Conservation (phyloP, 2,797 vertebrate genomes). For the Fundulus diaphanus region DNA sequence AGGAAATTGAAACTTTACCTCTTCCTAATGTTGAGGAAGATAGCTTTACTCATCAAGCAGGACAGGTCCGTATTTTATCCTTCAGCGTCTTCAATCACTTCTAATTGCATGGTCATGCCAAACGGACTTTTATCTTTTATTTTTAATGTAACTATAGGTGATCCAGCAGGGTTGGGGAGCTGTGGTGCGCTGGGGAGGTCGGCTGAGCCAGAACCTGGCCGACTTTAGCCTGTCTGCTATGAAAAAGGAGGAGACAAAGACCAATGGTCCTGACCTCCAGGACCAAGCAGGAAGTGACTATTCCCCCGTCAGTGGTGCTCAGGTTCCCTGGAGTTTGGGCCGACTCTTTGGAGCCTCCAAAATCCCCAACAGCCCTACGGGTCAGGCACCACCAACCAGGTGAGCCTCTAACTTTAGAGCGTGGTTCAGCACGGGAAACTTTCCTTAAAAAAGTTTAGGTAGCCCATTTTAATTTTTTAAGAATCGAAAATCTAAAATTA, state of each 20-base stretch:
- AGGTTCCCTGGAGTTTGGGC: constrained; percentile 68
- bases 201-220: constrained; percentile 84
- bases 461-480: background rate
- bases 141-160: constrained; percentile 53
- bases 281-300: constrained; percentile 63
- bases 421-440: background rate
- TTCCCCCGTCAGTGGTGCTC: constrained; percentile 46
- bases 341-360: constrained; percentile 80
- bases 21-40: constrained; percentile 71
- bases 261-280: constrained; percentile 22
- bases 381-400: constrained; percentile 68
- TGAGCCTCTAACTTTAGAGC: constrained; percentile 41
- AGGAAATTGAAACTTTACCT: constrained; percentile 71
- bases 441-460: background rate
- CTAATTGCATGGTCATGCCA: background rate
- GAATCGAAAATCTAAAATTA: background rate
- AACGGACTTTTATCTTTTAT: constrained; percentile 1
- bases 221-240: constrained; percentile 55
- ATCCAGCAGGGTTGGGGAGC: constrained; percentile 89
- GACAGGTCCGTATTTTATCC: constrained; percentile 60
- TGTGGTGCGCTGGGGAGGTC: constrained; percentile 85
- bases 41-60: constrained; percentile 80
- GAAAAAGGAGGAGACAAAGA: constrained; percentile 58
- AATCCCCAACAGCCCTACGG: constrained; percentile 47
- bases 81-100: background rate